Percentiles rank a stretch among this genome's conserved stretches.
Evolutionary conservation across 2,113 vertebrate species (phyloP).

Genomic region (Eurystomus gularis): DNA sequence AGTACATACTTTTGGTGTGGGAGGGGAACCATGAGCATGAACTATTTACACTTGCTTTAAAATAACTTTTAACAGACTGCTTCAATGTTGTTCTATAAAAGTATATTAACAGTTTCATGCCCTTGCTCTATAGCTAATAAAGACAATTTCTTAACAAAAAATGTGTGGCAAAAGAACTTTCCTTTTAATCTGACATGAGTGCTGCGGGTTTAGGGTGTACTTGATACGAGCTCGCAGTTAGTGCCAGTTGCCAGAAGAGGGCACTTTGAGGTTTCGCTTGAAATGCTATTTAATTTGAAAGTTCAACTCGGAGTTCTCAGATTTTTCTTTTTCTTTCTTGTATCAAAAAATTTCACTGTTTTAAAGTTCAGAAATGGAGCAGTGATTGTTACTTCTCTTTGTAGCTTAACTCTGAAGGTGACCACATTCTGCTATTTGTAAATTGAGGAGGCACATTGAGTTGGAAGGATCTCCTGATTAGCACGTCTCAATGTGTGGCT

Average conservation of each 20-base stretch:
- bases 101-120: background rate
- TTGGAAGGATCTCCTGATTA: background rate
- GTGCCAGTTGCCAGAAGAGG: conserved; percentile 41
- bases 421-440: background rate
- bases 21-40: too few relatives aligned
- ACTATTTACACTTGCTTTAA: background rate
- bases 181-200: background rate
- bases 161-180: background rate
- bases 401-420: background rate
- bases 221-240: background rate
- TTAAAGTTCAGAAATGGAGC: background rate
- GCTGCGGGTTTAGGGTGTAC: fast-evolving
- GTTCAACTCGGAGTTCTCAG: background rate
- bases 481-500: background rate
- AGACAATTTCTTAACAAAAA: background rate
- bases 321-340: background rate
- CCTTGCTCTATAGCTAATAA: background rate
- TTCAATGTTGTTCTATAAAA: background rate
- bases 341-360: background rate
- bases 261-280: conserved; percentile 26
- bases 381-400: background rate
- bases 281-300: background rate
- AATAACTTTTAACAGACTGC: background rate
- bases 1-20: background rate
- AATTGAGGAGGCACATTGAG: background rate